Evolutionary conservation across 2,888 invertebrate species (phyloP), one percentile per base, ranked within the genome.

Genomic region (Melikaiella ostensackeni): DNA sequence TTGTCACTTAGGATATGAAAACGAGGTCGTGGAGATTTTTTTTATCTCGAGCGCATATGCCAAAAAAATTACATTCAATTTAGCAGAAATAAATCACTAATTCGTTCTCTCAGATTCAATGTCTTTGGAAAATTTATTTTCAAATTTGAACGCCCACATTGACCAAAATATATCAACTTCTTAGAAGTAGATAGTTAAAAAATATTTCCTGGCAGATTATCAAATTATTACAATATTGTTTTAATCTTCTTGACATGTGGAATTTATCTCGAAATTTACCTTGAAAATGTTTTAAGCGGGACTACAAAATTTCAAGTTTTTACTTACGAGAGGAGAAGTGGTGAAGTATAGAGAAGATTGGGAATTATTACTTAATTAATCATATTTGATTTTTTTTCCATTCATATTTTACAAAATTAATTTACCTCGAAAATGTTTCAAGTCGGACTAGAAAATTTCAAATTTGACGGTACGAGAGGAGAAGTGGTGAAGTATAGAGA

Each of bases 81-180:
- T 2, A 42, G 24, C 7, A 24, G n/a, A 0, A 35, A 63, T 70
- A 50, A 50, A 70, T 70, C 19, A 46, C n/a, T n/a, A 42, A 16
- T 16, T 50, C 11, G 11, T 33, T n/a, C 30, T 42, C 19, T 21
- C 1, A 50, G 8, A 46, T 70, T 70, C 11, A 11, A 30, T 27
- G n/a, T 64, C 19, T 27, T 66, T 70, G 9, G 30, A 70, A 70
- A 70, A 19, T 42, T 66, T 38, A n/a, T 46, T 66, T 38, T 24
- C 27, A 6, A 24, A 46, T 46, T 42, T 16, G 27, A 27, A 3
- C n/a, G 11, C 19, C 27, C 13, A 50, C 30, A n/a, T 19, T 50
- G n/a, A 33, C 50, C n/a, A 70, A 70, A 33, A 70, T 50, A 70
- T 30, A 42, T 9, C 50, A 33, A 50, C 11, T 70, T 70, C 70